A percentile compares a stretch with the other conserved stretches of the same genome.
These are phyloP conservation scores for Cybosia mesomella DNA, from an alignment of 2,888 invertebrate genomes.

Conservation along the genomic window DNA sequence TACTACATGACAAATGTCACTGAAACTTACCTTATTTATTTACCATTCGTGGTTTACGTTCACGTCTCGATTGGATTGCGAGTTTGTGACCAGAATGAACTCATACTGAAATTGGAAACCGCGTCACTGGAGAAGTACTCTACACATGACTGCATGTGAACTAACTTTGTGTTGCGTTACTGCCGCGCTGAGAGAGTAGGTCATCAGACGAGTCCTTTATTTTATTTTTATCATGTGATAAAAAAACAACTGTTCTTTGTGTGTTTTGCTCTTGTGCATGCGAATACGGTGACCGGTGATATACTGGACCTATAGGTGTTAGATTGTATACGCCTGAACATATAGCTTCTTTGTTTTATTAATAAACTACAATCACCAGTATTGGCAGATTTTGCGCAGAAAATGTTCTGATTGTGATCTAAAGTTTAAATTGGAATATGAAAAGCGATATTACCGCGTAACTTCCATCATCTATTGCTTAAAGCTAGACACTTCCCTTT, in stretches of 20 bases:
- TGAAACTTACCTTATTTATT: too few relatives aligned
- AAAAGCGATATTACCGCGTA: too few relatives aligned
- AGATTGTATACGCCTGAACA: too few relatives aligned
- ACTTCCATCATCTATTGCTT: too few relatives aligned
- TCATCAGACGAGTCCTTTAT: background rate
- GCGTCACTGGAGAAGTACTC: background rate
- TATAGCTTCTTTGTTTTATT: too few relatives aligned
- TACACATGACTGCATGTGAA: background rate
- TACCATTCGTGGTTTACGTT: too few relatives aligned
- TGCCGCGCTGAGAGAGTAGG: background rate
- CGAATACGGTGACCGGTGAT: background rate
- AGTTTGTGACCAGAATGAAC: background rate
- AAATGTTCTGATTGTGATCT: too few relatives aligned
- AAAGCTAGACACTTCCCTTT: too few relatives aligned
- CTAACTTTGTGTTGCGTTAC: background rate
- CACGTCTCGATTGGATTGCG: background rate
- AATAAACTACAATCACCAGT: too few relatives aligned
- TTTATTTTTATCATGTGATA: background rate
- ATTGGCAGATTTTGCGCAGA: too few relatives aligned
- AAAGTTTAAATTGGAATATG: too few relatives aligned
- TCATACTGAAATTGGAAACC: background rate
- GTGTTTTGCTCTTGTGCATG: background rate
- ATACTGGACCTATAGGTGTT: background rate
- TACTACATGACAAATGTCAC: background rate
- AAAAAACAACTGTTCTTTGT: background rate